Evolutionary conservation across 2,113 vertebrate species (phyloP).

Genomic region (Lethenteron camtschaticum): DNA sequence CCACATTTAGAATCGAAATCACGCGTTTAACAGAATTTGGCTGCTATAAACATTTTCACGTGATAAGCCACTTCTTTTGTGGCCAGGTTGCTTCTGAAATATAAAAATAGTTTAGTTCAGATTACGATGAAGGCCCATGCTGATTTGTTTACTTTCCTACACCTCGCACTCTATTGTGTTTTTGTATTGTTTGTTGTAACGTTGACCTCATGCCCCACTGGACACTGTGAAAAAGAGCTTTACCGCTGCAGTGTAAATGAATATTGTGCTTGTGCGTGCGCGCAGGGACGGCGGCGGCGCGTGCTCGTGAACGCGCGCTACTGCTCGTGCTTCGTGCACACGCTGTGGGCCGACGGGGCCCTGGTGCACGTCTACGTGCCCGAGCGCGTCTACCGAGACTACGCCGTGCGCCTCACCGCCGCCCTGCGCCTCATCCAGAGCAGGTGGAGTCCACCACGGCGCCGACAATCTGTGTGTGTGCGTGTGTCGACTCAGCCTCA

Average conservation of each 20-base stretch:
- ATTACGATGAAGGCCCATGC: too few relatives aligned
- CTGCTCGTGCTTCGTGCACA: constrained; percentile 29
- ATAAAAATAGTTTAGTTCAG: too few relatives aligned
- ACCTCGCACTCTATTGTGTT: too few relatives aligned
- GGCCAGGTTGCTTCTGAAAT: too few relatives aligned
- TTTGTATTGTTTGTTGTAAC: neutral
- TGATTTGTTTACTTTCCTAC: too few relatives aligned
- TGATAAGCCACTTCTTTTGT: too few relatives aligned
- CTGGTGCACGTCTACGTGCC: constrained; percentile 30
- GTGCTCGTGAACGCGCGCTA: constrained; percentile 39
- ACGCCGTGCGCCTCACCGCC: constrained; percentile 21
- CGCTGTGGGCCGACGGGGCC: constrained; percentile 35
- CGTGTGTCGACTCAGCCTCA: neutral
- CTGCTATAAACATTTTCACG: too few relatives aligned
- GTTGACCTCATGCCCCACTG: neutral
- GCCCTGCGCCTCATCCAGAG: constrained; percentile 22
- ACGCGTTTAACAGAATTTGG: too few relatives aligned
- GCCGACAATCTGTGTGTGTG: neutral
- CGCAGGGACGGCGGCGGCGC: constrained; percentile 24
- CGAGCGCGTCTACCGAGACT: constrained; percentile 25
- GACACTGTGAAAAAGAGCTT: neutral
- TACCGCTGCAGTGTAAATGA: neutral
- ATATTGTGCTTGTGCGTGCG: neutral
- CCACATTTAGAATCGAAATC: too few relatives aligned
- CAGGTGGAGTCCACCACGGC: constrained; percentile 20